Evolutionary conservation across 2,797 vertebrate genomes (phyloP).

Genomic region (Hybognathus amarus): DNA sequence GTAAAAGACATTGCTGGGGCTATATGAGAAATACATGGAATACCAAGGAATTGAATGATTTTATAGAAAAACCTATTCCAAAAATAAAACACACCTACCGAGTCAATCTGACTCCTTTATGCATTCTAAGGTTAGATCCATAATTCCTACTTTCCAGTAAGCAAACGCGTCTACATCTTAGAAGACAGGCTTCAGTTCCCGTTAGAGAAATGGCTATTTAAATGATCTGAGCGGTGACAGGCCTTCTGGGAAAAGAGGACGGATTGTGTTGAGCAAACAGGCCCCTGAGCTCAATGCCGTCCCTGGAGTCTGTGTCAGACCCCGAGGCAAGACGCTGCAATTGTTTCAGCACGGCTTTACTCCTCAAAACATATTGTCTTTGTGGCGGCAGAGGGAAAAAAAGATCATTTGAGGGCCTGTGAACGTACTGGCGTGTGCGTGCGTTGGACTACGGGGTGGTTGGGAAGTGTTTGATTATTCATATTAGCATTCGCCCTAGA

Average conservation of each 20-base stretch:
- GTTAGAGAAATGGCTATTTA: conserved; percentile 82
- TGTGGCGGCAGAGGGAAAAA: conserved; percentile 64
- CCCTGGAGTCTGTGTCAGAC: conserved; percentile 80
- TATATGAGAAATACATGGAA: not conserved
- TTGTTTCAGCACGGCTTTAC: conserved; percentile 75
- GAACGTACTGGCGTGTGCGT: conserved; percentile 55
- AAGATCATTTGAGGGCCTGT: conserved; percentile 70
- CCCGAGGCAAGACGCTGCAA: conserved; percentile 76
- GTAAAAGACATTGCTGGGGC: not conserved
- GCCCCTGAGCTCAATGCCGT: conserved; percentile 78
- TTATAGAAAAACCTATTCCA: not conserved
- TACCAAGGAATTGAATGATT: not conserved
- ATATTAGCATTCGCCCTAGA: conserved; percentile 56
- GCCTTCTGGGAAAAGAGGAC: conserved; percentile 83
- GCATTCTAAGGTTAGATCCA: conserved; percentile 13
- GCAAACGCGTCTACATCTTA: conserved; percentile 63
- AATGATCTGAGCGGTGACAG: conserved; percentile 84
- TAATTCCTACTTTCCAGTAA: conserved; percentile 42
- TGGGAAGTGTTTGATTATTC: conserved; percentile 55
- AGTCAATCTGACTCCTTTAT: conserved; percentile 3
- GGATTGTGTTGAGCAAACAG: conserved; percentile 86
- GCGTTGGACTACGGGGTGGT: conserved; percentile 29
- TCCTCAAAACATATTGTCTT: conserved; percentile 76
- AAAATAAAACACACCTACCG: conserved; percentile 1
- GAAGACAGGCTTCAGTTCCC: conserved; percentile 69